Base-by-base conservation (phyloP, 2,888 invertebrate species). In the Chironomus riparius region DNA sequence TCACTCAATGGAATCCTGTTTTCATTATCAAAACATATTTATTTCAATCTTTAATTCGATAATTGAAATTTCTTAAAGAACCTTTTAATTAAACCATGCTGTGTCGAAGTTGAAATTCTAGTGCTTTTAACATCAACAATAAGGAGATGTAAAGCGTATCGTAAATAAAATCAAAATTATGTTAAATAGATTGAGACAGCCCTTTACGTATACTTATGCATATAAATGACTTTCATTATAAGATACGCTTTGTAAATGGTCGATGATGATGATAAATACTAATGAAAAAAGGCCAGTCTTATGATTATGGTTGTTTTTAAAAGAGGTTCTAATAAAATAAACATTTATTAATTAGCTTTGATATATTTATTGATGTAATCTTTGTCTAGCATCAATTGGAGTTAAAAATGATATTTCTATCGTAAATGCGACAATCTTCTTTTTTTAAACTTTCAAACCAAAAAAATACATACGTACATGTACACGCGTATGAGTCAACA, bases 361-460 rank as follows among this genome's bases (percentile, higher is more conserved):
- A 72, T 50, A 24, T 50, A 72, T 72, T 72, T 72, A 72, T 72
- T 72, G 72, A 72, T 72, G 62, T 72, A 72, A 72, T 72, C 72
- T 72, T 62, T 10, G 21, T 21, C n/a, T 56, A 56, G 15, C 56
- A 56, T 56, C 56, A 56, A 56, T 56, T 56, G n/a, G 56, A 56
- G n/a, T 56, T 15, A 18, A 56, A 38, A 38, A 38, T 38, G 38
- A 56, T 56, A 56, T 56, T 56, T 6, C 7, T 15, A 56, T 56
- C 50, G 56, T 70, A 56, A 71, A 61, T 72, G 47, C 18, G 12
- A 56, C 15, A 56, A 7, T 15, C 56, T 56, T 56, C 1, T 56
- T 18, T n/a, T 7, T 18, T 56, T 10, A 38, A 38, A 38, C 7
- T 38, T 38, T 28, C 5, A 5, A 10, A 38, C 10, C 38, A 28